phyloP scores from a whole-genome alignment of 2,113 vertebrate genomes.

The Tetrao urogallus region DNA sequence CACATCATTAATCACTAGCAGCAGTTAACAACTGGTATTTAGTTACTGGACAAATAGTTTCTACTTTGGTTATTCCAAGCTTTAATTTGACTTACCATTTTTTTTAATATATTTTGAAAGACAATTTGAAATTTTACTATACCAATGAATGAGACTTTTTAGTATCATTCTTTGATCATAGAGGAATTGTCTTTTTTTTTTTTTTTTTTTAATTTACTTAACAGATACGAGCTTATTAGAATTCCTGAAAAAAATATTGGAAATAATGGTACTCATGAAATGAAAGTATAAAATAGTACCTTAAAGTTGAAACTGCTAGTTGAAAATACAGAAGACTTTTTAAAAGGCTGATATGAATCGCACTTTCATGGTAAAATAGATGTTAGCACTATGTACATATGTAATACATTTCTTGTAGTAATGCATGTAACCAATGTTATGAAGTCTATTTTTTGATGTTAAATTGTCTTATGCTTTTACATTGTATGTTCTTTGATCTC shows the following conservation, averaged over 20 bases:
- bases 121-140: neutral
- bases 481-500: neutral
- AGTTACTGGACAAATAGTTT: neutral
- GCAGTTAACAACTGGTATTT: neutral
- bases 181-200: neutral
- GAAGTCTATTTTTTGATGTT: neutral
- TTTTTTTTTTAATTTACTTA: constrained; percentile 20
- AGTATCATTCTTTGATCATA: neutral
- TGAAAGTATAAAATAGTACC: neutral
- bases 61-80: neutral
- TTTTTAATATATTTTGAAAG: neutral
- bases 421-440: neutral
- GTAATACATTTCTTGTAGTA: neutral
- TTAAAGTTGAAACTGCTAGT: neutral
- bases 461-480: neutral
- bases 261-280: neutral
- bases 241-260: neutral
- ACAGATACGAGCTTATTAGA: neutral
- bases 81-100: neutral
- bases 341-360: neutral
- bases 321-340: neutral
- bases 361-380: neutral
- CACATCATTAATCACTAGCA: neutral
- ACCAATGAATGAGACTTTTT: neutral
- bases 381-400: neutral